Evolutionary conservation across 1,140 invertebrate species (phyloP).

Genomic region (Gerris buenoi): DNA sequence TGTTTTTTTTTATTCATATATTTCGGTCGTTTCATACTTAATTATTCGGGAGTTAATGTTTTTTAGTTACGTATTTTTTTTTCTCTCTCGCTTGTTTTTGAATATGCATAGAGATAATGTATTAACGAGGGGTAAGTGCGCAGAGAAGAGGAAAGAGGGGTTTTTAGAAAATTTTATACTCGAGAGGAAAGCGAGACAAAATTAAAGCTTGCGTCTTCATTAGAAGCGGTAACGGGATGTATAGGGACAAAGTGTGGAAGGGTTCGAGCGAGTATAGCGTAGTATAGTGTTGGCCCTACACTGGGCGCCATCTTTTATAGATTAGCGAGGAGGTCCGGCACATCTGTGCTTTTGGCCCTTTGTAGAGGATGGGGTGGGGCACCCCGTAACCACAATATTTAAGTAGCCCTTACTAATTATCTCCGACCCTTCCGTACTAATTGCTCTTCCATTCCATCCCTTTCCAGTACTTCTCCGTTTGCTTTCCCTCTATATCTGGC

Average conservation of each 20-base stretch:
- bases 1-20: no score
- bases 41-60: no score
- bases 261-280: no score
- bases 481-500: no score
- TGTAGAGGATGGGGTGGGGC: neutral
- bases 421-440: neutral
- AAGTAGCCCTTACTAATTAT: neutral
- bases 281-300: no score
- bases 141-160: neutral
- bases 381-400: neutral
- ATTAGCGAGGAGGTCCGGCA: neutral
- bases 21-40: no score
- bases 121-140: neutral
- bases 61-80: no score
- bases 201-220: neutral
- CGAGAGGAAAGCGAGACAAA: neutral
- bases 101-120: neutral
- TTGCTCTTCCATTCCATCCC: neutral
- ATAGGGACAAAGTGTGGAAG: no score
- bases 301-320: neutral
- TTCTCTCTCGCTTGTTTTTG: no score
- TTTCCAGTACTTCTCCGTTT: neutral
- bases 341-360: no score
- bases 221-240: neutral
- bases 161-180: no score